Evolutionary conservation across 2,888 invertebrate genomes (phyloP).

Genomic region (Synergus itoensis): DNA sequence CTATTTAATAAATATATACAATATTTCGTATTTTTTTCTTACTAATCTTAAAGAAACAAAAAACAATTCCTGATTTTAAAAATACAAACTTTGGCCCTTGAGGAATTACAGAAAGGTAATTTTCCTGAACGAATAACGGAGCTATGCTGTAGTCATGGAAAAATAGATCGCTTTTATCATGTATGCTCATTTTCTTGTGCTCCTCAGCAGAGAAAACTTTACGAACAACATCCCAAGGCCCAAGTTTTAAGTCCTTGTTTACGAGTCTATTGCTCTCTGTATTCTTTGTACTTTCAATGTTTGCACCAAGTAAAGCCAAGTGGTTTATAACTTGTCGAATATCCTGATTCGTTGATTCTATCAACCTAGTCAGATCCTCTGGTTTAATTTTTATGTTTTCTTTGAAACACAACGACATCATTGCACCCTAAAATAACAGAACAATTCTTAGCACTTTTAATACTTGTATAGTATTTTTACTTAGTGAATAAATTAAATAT

Average conservation of each 20-base stretch:
- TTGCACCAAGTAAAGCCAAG: constrained; percentile 87
- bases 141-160: constrained; percentile 98
- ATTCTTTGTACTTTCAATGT: constrained; percentile 44
- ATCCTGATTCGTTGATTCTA: constrained; percentile 93
- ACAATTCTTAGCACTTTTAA: not conserved
- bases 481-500: not conserved
- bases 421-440: constrained; percentile 83
- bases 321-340: constrained; percentile 96
- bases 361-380: constrained; percentile 90
- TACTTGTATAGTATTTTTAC: not conserved
- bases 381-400: constrained; percentile 90
- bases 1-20: not conserved
- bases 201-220: constrained; percentile 92
- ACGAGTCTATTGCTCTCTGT: constrained; percentile 49
- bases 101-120: constrained; percentile 92
- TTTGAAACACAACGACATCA: constrained; percentile 94
- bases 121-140: constrained; percentile 99
- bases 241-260: constrained; percentile 92
- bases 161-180: constrained; percentile 94
- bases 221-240: constrained; percentile 95
- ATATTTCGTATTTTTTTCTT: not conserved
- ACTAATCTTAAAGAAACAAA: not conserved
- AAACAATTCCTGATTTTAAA: not conserved
- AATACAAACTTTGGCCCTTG: constrained; percentile 83
- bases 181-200: constrained; percentile 87